Evolutionary conservation across 2,888 invertebrate genomes (phyloP).

Genomic region (Himalopsyche tibetana): DNA sequence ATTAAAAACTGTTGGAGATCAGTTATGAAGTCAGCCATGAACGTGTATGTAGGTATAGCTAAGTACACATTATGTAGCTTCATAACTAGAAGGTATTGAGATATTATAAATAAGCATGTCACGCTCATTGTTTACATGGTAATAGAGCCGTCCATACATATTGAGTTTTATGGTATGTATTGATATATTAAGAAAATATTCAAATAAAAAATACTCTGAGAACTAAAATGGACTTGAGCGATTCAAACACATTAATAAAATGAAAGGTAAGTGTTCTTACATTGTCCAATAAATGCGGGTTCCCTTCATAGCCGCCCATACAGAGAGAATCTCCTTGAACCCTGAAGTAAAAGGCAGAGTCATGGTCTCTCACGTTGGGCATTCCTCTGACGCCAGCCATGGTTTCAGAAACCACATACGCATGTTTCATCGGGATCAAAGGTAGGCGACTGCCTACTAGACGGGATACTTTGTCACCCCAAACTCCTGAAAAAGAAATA

Average conservation of each 20-base stretch:
- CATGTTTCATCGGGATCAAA: conserved; percentile 89
- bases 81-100: too few relatives aligned
- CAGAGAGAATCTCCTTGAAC: conserved; percentile 89
- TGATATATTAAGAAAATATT: too few relatives aligned
- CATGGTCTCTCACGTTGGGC: conserved; percentile 92
- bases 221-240: too few relatives aligned
- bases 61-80: too few relatives aligned
- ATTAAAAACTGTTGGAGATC: too few relatives aligned
- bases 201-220: too few relatives aligned
- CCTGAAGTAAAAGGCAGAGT: conserved; percentile 88
- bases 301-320: conserved; percentile 92
- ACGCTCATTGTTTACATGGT: too few relatives aligned
- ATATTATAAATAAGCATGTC: too few relatives aligned
- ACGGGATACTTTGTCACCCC: conserved; percentile 86
- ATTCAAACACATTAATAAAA: too few relatives aligned
- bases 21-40: not conserved
- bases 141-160: too few relatives aligned
- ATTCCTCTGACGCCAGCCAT: conserved; percentile 85
- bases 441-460: conserved; percentile 85
- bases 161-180: too few relatives aligned
- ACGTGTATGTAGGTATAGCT: not conserved
- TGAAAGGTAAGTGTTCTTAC: conserved; percentile 70
- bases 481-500: conserved; percentile 77
- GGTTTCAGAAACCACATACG: conserved; percentile 89
- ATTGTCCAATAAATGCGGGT: conserved; percentile 88